phyloP scores from a whole-genome alignment of 2,113 vertebrate genomes.

The Mesocricetus auratus region DNA sequence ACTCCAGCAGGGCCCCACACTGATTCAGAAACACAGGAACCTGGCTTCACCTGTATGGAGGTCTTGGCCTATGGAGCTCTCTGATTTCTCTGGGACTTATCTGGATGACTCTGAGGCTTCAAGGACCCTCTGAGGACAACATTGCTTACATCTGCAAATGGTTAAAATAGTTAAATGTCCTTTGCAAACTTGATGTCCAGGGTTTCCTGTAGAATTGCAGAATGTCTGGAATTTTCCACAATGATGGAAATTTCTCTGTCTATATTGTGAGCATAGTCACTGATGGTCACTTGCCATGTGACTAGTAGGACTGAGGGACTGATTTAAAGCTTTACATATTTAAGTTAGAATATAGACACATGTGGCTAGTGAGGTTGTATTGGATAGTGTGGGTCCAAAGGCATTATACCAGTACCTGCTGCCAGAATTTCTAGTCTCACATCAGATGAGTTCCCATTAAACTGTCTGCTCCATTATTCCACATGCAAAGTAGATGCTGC shows the following conservation, averaged over 20 bases:
- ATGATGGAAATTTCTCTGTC: background rate
- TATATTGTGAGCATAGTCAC: background rate
- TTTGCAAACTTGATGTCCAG: background rate
- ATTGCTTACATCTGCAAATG: background rate
- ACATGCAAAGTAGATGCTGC: background rate
- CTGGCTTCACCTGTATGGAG: background rate
- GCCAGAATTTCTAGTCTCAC: conserved; percentile 26
- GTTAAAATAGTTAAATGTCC: background rate
- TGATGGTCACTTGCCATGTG: background rate
- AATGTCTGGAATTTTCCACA: conserved; percentile 12
- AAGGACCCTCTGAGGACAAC: background rate
- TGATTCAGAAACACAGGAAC: background rate
- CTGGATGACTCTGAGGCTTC: background rate
- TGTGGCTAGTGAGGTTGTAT: background rate
- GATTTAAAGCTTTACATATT: conserved; percentile 47
- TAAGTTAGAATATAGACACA: conserved; percentile 12
- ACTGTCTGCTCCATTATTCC: background rate
- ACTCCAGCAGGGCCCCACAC: background rate
- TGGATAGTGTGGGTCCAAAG: background rate
- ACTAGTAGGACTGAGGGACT: background rate
- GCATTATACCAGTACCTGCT: background rate
- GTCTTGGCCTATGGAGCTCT: too few species aligned
- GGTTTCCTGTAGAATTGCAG: conserved; percentile 21
- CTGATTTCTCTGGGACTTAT: background rate
- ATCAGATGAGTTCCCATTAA: conserved; percentile 3